phyloP scores from a whole-genome alignment of 2,113 vertebrate genomes.

The Toxostoma redivivum region DNA sequence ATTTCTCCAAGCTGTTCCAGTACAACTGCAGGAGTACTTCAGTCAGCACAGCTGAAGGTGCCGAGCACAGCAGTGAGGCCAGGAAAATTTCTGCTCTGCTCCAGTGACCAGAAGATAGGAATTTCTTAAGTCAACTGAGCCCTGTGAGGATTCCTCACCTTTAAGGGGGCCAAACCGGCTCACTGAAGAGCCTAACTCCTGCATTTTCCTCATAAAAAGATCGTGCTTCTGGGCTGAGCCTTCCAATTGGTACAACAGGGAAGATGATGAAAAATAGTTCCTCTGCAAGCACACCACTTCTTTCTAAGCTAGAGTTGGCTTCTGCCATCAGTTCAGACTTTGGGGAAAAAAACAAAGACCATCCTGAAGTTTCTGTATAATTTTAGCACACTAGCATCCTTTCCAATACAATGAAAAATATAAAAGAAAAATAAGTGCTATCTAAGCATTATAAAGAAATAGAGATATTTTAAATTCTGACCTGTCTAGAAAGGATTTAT shows the following conservation, averaged over 20 bases:
- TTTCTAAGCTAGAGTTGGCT: neutral
- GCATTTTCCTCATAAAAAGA: neutral
- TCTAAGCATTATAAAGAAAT: neutral
- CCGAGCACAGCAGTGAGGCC: rapidly evolving
- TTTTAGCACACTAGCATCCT: neutral
- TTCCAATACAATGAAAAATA: neutral
- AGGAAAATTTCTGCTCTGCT: neutral
- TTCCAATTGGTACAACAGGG: neutral
- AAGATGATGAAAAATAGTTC: neutral
- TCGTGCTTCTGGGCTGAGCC: neutral
- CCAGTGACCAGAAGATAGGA: neutral
- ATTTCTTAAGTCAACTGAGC: neutral
- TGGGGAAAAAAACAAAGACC: neutral
- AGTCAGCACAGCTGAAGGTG: neutral
- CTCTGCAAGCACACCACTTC: neutral
- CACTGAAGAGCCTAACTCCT: neutral
- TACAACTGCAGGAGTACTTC: neutral
- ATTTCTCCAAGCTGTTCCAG: neutral
- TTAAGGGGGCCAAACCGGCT: neutral
- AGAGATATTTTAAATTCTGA: neutral
- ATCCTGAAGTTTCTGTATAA: neutral
- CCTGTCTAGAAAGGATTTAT: neutral
- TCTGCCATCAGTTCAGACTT: neutral
- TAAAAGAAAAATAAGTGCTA: neutral
- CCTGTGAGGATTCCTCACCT: neutral